These are phyloP conservation scores for Noctua janthina DNA, from an alignment of 2,888 invertebrate species.

Conservation along the genomic window DNA sequence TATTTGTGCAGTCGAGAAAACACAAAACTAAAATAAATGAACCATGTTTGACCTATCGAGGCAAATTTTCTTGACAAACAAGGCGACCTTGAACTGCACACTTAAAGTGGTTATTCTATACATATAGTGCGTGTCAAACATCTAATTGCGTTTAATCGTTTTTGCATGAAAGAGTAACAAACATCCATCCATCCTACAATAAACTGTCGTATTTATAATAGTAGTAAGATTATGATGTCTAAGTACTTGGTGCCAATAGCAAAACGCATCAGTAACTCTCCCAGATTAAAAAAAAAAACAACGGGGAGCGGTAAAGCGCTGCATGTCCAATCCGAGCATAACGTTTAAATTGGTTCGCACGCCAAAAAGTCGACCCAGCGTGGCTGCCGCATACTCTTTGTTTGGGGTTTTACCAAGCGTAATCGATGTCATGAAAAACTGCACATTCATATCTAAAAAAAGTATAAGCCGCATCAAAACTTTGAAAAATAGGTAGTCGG, in stretches of 20 bases:
- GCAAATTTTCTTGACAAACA: no score
- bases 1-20: no score
- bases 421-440: constrained; percentile 43
- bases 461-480: neutral
- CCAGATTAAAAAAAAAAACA: constrained; percentile 26
- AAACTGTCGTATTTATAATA: neutral
- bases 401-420: constrained; percentile 38
- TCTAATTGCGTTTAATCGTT: neutral
- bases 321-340: constrained; percentile 53
- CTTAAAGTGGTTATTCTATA: no score
- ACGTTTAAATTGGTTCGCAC: constrained; percentile 51
- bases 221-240: neutral
- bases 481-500: neutral
- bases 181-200: neutral
- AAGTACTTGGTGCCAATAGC: neutral
- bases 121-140: no score
- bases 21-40: no score
- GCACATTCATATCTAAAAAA: constrained; percentile 9
- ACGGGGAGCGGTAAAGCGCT: constrained; percentile 6
- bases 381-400: constrained; percentile 46
- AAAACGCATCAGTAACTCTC: constrained; percentile 32
- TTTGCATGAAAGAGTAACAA: neutral
- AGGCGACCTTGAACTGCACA: no score
- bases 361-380: constrained; percentile 39
- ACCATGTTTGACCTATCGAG: no score